Evolutionary conservation across 1,140 invertebrate species (phyloP), one percentile per base, ranked within the genome.

Genomic region (Venustaconcha ellipsiformis): DNA sequence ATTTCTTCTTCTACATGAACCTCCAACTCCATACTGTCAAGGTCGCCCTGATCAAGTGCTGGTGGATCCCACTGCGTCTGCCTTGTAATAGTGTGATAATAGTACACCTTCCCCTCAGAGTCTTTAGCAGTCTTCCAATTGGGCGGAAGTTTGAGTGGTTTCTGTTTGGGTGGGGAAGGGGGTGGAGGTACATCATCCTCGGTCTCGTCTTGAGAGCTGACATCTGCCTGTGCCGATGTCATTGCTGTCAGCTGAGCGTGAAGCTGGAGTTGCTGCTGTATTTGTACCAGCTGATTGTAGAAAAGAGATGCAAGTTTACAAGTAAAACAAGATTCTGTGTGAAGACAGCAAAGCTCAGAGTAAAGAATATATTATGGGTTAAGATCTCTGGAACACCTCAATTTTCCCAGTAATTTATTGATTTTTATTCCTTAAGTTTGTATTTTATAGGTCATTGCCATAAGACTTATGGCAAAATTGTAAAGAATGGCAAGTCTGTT

Each of bases 11-110:
- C 80, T 67, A 78, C 79, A 64, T 83, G 85, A 59, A 82, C 86
- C 14, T 79, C 86, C 14, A 83, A 74, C 56, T 90, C 91, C 74
- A 91, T 91, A 30, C 70, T 70, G 59, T 83, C 82, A 26, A 91
- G 91, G 23, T 88, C 86, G 14, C 90, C 91, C 26, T 74, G 76
- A 2, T 89, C 88, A 80, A 85, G 84, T 6, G 92, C 91, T 0
- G 96, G 96, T 48, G 95, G 95, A 74, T 94, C 91, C 97, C 97
- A 99, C 86, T 97, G 96, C 3, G 95, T 93, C 83, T 95, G 92
- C 80, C 95, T 93, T 37, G 95, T 93, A 80, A 94, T 94, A 0
- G 94, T 91, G 88, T 98, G 96, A 89, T 97, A 99, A 90, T 97
- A 99, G 88, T 98, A 99, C 0, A 93, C 92, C 75, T 95, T 91